These are phyloP conservation scores for Brenthis ino DNA, from an alignment of 2,888 invertebrate genomes.

Conservation along the genomic window DNA sequence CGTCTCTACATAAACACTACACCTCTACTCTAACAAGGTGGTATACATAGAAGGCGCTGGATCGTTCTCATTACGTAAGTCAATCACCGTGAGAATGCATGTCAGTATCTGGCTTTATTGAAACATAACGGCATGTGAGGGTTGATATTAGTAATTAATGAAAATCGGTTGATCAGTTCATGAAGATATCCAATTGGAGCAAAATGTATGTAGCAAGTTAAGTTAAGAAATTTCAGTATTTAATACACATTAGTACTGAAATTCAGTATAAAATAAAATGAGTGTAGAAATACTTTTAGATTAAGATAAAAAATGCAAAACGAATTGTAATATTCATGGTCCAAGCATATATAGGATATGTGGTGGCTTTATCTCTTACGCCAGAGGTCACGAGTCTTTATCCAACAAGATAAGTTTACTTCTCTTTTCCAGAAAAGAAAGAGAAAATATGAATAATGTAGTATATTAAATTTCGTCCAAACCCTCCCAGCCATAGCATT, in stretches of 20 bases:
- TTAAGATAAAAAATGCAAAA: no score
- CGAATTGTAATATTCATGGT: no score
- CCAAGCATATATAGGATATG: no score
- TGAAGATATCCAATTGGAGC: neutral
- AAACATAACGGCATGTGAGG: slow-evolving; percentile 27
- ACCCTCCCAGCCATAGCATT: no score
- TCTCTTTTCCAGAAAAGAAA: no score
- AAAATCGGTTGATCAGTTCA: slow-evolving; percentile 1
- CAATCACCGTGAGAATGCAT: slow-evolving; percentile 55
- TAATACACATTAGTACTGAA: neutral
- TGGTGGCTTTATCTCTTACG: no score
- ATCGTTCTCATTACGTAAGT: slow-evolving; percentile 55
- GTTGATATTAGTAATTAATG: slow-evolving; percentile 21
- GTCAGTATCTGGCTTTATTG: slow-evolving; percentile 39
- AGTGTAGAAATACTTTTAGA: no score
- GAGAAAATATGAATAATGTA: no score
- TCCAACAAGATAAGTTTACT: no score
- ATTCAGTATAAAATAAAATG: no score
- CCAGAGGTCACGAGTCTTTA: no score
- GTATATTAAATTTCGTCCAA: no score
- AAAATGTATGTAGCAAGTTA: neutral
- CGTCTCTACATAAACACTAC: slow-evolving; percentile 18
- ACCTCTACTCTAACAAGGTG: slow-evolving; percentile 30
- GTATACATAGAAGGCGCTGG: slow-evolving; percentile 33
- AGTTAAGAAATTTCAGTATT: neutral